These are phyloP conservation scores for Oreochromis tanganicae DNA, from an alignment of 2,113 vertebrate species.

Conservation along the genomic window DNA sequence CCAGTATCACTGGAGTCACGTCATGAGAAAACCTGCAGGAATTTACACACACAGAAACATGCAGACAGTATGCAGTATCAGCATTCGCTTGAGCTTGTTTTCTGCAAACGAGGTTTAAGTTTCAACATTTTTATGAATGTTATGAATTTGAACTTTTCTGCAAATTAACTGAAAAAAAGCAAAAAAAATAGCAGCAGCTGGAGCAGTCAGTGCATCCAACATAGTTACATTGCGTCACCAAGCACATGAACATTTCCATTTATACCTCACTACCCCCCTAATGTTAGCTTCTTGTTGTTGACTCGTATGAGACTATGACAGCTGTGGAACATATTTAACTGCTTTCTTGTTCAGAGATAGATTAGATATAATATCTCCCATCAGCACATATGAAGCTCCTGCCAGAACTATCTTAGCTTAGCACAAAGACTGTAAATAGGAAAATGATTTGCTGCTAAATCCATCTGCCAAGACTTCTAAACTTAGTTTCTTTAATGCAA, in stretches of 20 bases:
- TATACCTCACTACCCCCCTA: background rate
- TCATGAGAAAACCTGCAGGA: slow-evolving; percentile 85
- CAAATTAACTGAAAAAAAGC: background rate
- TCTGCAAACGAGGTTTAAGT: background rate
- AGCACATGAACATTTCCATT: background rate
- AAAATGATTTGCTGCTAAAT: background rate
- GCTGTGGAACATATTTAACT: background rate
- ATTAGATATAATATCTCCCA: background rate
- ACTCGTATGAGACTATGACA: background rate
- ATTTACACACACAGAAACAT: background rate
- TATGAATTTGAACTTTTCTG: background rate
- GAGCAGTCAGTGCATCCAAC: background rate
- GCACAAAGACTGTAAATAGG: background rate
- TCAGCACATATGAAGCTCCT: background rate
- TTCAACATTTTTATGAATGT: background rate
- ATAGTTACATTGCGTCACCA: background rate
- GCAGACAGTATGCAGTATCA: background rate
- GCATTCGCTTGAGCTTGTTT: background rate
- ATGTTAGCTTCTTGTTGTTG: background rate
- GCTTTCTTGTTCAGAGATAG: background rate
- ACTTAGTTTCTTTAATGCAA: background rate
- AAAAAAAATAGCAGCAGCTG: too few species aligned
- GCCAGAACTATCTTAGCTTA: background rate
- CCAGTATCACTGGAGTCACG: slow-evolving; percentile 90
- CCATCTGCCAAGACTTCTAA: background rate